Percentiles rank a stretch among this genome's conserved stretches.
Conservation (phyloP, 2,113 vertebrate species). For the Cebidichthys violaceus region DNA sequence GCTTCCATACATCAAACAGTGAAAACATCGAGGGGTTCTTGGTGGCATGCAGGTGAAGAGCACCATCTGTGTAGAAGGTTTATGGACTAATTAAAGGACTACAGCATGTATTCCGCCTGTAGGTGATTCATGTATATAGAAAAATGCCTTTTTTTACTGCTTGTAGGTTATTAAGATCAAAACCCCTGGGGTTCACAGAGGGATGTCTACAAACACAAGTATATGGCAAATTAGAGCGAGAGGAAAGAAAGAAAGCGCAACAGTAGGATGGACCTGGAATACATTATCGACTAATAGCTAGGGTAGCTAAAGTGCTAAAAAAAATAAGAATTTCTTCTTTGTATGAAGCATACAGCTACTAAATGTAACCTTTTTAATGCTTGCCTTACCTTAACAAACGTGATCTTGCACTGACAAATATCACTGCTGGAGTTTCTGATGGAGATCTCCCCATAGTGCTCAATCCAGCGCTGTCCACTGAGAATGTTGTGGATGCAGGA, state of each 20-base stretch:
- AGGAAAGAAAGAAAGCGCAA: neutral
- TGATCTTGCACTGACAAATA: conserved; percentile 93
- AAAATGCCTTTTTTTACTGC: neutral
- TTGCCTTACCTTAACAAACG: conserved; percentile 93
- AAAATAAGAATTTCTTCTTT: neutral
- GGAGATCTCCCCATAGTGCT: conserved; percentile 97
- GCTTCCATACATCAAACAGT: conserved; percentile 26
- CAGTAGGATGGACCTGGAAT: neutral
- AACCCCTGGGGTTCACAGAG: neutral
- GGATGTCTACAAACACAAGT: conserved; percentile 11
- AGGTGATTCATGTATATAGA: neutral
- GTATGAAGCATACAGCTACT: neutral
- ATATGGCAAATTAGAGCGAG: neutral
- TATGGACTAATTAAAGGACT: conserved; percentile 11
- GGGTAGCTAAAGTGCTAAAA: neutral
- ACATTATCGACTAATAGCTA: neutral
- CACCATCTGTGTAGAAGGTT: conserved; percentile 19
- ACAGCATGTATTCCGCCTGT: neutral
- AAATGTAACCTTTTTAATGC: neutral
- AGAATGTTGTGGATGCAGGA: conserved; percentile 99
- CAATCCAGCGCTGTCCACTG: conserved; percentile 97
- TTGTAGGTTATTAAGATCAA: neutral
- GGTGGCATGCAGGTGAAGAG: conserved; percentile 13
- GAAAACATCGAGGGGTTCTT: conserved; percentile 7
- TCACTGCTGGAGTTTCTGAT: conserved; percentile 91